Conservation (phyloP, 2,113 vertebrate species). For the Phyllopteryx taeniolatus region DNA sequence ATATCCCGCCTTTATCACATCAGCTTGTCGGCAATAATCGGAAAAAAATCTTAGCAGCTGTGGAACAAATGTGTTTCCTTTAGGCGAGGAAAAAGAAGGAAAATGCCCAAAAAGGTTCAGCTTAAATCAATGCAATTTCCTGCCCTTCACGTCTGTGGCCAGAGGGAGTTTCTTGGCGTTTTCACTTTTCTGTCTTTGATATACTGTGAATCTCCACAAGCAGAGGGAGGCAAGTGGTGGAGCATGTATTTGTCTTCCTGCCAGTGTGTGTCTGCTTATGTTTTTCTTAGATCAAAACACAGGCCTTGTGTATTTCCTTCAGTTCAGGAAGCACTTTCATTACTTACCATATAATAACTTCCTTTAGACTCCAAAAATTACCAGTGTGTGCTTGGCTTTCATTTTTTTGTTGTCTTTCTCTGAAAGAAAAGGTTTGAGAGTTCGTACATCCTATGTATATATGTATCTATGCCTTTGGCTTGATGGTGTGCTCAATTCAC, state of each 20-base stretch:
- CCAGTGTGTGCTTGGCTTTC: constrained; percentile 61
- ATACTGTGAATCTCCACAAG: constrained; percentile 41
- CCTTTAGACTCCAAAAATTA: constrained; percentile 60
- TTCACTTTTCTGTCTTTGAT: constrained; percentile 36
- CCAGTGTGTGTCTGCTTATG: constrained; percentile 52
- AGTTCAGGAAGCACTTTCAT: constrained; percentile 66
- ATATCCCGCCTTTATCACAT: constrained; percentile 37
- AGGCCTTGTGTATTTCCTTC: constrained; percentile 53
- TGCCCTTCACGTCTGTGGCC: constrained; percentile 48
- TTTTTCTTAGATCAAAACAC: constrained; percentile 68
- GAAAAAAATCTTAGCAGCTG: constrained; percentile 37
- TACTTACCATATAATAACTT: constrained; percentile 76
- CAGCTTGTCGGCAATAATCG: constrained; percentile 43
- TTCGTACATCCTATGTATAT: constrained; percentile 48
- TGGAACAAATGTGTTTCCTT: constrained; percentile 47
- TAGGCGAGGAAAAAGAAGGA: constrained; percentile 31
- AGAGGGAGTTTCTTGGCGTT: constrained; percentile 44
- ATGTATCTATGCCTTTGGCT: constrained; percentile 15
- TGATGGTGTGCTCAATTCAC: constrained; percentile 65
- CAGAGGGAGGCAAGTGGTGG: constrained; percentile 30
- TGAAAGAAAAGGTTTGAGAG: constrained; percentile 56
- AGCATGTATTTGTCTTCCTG: constrained; percentile 55
- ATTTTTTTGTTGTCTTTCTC: constrained; percentile 52
- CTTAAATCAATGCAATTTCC: constrained; percentile 72
- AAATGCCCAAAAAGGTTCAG: constrained; percentile 58